Conservation (phyloP, 2,113 vertebrate genomes). For the Geococcyx californianus region DNA sequence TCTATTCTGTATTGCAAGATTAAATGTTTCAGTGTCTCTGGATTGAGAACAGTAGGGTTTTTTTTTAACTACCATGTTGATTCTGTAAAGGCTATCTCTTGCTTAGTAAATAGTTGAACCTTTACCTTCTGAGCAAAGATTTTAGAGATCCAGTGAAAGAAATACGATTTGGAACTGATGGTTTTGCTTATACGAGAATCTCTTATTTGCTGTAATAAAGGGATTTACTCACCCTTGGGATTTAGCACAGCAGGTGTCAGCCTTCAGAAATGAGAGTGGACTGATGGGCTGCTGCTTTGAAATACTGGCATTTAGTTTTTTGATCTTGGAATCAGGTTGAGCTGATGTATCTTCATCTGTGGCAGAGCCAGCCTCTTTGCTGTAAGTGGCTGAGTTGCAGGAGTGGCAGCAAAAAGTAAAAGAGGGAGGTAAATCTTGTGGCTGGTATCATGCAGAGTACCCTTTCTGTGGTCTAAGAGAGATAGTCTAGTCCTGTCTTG, state of each 20-base stretch:
- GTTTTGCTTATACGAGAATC: neutral
- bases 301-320: neutral
- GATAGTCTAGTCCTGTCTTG: neutral
- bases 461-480: neutral
- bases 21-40: neutral
- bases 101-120: neutral
- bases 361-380: neutral
- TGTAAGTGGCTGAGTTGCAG: neutral
- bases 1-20: neutral
- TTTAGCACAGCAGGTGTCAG: neutral
- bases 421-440: neutral
- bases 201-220: neutral
- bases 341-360: neutral
- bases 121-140: neutral
- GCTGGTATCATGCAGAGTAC: neutral
- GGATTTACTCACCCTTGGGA: neutral
- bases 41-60: neutral
- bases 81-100: neutral
- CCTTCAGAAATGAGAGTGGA: neutral
- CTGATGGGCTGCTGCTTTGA: neutral
- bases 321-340: neutral
- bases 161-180: neutral
- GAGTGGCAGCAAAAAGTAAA: neutral
- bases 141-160: neutral
- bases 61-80: neutral